Conservation (phyloP, 2,113 vertebrate genomes). For the Mobula hypostoma region DNA sequence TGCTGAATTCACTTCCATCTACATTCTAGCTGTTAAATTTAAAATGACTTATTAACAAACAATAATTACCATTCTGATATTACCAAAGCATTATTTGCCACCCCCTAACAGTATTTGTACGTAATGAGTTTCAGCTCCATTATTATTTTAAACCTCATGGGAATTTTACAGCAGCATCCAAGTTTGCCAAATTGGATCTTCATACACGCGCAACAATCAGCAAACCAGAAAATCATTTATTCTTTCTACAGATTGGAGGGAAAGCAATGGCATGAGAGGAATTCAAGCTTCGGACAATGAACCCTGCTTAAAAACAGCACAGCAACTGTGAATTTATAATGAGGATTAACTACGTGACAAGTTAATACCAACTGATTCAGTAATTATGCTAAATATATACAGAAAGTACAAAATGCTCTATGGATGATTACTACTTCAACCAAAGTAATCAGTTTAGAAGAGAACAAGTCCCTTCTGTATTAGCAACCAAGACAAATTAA, state of each 20-base stretch:
- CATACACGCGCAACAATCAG: conserved; percentile 23
- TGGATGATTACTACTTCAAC: background rate
- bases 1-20: background rate
- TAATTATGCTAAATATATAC: background rate
- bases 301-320: conserved; percentile 1
- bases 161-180: background rate
- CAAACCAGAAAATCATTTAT: background rate
- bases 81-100: background rate
- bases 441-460: background rate
- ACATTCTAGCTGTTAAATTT: background rate
- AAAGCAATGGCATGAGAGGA: conserved; percentile 1
- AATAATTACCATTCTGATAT: background rate
- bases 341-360: background rate
- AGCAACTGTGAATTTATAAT: background rate
- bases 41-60: conserved; percentile 8
- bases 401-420: background rate
- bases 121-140: background rate
- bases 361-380: conserved; percentile 9
- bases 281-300: conserved; percentile 10
- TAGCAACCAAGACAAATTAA: background rate
- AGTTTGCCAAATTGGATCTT: conserved; percentile 19
- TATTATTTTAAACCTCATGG: conserved; percentile 29
- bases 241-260: conserved; percentile 2
- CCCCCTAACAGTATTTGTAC: background rate
- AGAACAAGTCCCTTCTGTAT: background rate